Conservation (phyloP, 2,113 vertebrate genomes). For the Equus przewalskii region DNA sequence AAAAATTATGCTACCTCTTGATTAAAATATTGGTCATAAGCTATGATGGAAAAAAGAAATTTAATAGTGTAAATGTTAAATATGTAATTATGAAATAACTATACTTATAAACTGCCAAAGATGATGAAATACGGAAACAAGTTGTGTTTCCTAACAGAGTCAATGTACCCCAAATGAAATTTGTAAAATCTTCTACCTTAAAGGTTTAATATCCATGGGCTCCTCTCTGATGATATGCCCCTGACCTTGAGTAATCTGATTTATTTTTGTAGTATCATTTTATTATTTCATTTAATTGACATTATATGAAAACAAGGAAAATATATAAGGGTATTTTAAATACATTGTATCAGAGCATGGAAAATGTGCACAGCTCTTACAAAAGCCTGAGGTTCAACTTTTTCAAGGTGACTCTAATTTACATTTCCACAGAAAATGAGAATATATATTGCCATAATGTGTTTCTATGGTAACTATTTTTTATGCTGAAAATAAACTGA, state of each 20-base stretch:
- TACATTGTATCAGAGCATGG: background rate
- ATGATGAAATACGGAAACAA: background rate
- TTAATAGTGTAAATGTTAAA: background rate
- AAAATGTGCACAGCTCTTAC: background rate
- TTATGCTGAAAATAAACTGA: conserved; percentile 70
- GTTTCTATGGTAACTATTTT: conserved; percentile 66
- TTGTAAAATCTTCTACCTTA: background rate
- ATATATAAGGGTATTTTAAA: background rate
- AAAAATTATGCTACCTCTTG: background rate
- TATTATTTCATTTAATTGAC: background rate
- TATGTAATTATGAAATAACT: background rate
- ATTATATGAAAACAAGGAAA: background rate
- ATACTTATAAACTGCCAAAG: background rate
- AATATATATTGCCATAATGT: conserved; percentile 45
- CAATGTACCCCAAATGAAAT: background rate
- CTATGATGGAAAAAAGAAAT: background rate
- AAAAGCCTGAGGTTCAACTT: conserved; percentile 2
- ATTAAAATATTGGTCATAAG: background rate
- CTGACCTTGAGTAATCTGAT: background rate
- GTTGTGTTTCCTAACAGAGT: background rate
- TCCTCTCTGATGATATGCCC: background rate
- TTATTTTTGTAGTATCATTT: background rate
- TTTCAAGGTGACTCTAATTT: conserved; percentile 63
- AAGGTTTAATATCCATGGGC: background rate
- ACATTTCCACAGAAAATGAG: conserved; percentile 34